phyloP scores from a whole-genome alignment of 2,113 vertebrate genomes.

The Rhinichthys klamathensis region DNA sequence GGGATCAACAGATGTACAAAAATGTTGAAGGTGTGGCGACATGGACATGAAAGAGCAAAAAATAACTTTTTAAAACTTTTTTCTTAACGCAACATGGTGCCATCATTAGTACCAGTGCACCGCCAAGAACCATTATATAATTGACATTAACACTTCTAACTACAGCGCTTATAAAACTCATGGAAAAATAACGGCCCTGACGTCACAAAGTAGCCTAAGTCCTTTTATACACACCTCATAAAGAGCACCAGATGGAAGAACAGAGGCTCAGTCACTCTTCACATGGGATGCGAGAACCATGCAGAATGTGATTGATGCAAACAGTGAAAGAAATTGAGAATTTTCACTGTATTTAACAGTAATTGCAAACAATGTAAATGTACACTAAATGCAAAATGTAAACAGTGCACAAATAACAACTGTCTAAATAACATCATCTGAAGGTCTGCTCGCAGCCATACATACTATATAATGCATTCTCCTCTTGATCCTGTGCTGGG shows the following conservation, averaged over 20 bases:
- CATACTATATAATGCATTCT: neutral
- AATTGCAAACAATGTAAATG: neutral
- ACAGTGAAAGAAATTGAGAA: neutral
- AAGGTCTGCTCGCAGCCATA: neutral
- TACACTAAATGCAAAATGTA: neutral
- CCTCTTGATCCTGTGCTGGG: slow-evolving; percentile 31
- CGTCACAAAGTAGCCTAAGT: slow-evolving; percentile 11
- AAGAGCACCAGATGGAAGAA: slow-evolving; percentile 18
- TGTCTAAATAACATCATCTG: neutral
- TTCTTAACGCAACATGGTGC: neutral
- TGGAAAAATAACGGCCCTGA: slow-evolving; percentile 15
- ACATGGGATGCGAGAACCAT: neutral
- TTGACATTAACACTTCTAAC: slow-evolving; percentile 61
- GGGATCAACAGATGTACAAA: neutral
- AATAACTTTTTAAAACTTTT: neutral
- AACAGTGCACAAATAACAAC: slow-evolving; percentile 7
- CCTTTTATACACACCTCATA: slow-evolving; percentile 2
- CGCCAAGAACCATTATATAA: slow-evolving; percentile 51
- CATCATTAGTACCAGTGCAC: neutral
- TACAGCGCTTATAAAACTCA: slow-evolving; percentile 33
- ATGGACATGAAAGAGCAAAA: neutral
- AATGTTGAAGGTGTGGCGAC: neutral
- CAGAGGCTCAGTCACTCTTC: neutral
- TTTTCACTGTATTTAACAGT: neutral
- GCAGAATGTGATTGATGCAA: neutral